phyloP scores from a whole-genome alignment of 2,888 invertebrate species.

The Himalopsyche kuldschensis region DNA sequence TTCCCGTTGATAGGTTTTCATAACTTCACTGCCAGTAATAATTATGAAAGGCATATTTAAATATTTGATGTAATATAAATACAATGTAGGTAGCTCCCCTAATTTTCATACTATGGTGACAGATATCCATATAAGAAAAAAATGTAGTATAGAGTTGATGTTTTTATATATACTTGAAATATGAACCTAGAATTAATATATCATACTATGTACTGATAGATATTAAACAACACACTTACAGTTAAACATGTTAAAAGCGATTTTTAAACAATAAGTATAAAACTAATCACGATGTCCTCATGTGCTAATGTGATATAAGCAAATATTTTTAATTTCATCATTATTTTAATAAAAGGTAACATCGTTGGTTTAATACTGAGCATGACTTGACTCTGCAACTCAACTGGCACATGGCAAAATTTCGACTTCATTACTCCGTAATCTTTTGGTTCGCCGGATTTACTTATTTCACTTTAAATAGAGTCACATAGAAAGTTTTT shows the following conservation, averaged over 20 bases:
- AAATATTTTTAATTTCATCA: background rate
- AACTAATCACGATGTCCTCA: background rate
- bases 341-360: background rate
- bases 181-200: too few species aligned
- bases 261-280: background rate
- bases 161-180: background rate
- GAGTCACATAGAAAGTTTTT: background rate
- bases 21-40: too few species aligned
- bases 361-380: background rate
- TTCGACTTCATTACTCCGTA: background rate
- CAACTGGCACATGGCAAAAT: background rate
- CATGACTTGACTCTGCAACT: background rate
- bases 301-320: background rate
- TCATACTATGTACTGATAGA: background rate
- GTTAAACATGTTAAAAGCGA: background rate
- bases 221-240: background rate
- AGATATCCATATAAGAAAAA: too few species aligned
- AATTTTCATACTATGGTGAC: too few species aligned
- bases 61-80: too few species aligned
- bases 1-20: too few species aligned
- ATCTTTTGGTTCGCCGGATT: background rate
- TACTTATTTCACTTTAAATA: background rate
- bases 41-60: too few species aligned
- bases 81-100: too few species aligned
- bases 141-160: too few species aligned